phyloP scores from a whole-genome alignment of 2,113 vertebrate species.

The Chlorodrepanis virens region DNA sequence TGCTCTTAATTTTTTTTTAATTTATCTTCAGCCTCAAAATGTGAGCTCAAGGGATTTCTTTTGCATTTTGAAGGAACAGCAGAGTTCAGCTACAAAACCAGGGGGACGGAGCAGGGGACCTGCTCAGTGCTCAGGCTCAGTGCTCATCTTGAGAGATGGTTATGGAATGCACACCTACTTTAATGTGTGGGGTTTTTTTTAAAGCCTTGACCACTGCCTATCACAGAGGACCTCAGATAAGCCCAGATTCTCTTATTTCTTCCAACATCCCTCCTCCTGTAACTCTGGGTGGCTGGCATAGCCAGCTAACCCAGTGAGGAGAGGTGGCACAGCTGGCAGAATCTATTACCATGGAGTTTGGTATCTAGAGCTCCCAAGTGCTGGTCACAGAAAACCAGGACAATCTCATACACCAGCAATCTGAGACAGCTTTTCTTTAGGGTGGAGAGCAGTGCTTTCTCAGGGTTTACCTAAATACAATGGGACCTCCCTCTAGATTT shows the following conservation, averaged over 20 bases:
- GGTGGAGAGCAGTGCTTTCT: background rate
- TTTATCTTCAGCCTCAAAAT: background rate
- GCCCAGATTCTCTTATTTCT: background rate
- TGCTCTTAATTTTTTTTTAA: background rate
- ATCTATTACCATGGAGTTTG: background rate
- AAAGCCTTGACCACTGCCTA: background rate
- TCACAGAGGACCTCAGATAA: background rate
- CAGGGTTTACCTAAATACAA: background rate
- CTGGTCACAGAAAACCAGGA: background rate
- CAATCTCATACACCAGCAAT: background rate
- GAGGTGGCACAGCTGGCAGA: background rate
- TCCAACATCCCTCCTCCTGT: background rate
- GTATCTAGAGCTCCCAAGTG: background rate
- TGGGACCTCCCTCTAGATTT: background rate
- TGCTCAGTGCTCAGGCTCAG: background rate
- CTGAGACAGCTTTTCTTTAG: background rate
- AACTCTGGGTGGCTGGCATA: background rate
- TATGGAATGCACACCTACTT: background rate
- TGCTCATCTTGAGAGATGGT: background rate
- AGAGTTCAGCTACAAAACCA: background rate
- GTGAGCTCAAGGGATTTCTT: background rate
- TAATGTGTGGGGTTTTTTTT: background rate
- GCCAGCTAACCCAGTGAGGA: background rate
- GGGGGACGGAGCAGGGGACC: background rate
- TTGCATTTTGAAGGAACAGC: background rate